Percentiles rank a stretch among this genome's conserved stretches.
These are phyloP conservation scores for Enhydra lutris DNA, from an alignment of 2,113 vertebrate genomes.

Conservation along the genomic window DNA sequence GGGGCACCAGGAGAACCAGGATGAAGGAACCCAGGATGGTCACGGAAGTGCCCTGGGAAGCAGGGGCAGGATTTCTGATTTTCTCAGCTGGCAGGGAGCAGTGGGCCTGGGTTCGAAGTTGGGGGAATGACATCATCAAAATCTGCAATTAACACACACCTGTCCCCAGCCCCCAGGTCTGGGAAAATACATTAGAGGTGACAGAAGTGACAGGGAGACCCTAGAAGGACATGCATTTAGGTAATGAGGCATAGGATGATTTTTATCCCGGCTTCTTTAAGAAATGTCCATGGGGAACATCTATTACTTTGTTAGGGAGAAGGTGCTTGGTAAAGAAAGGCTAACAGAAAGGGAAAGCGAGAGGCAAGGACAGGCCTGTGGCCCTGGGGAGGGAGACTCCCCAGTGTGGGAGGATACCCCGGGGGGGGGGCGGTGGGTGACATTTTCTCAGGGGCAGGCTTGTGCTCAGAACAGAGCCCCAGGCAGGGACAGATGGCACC, in stretches of 20 bases:
- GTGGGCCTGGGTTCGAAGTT: neutral
- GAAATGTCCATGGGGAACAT: neutral
- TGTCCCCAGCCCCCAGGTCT: rapidly evolving
- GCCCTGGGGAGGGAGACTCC: too few relatives aligned
- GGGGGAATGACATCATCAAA: neutral
- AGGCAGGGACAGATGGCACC: neutral
- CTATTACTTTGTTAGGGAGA: neutral
- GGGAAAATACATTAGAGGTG: neutral
- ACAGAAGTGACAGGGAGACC: neutral
- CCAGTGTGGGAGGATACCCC: neutral
- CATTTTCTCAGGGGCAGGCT: neutral
- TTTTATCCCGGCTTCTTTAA: neutral
- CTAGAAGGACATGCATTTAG: neutral
- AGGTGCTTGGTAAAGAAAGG: neutral
- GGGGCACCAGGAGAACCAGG: neutral
- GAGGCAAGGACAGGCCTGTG: rapidly evolving
- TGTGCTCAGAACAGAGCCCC: neutral
- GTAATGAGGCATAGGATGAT: neutral
- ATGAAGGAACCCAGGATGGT: neutral
- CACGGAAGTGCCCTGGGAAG: neutral
- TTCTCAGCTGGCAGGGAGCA: neutral
- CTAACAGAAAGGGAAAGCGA: neutral
- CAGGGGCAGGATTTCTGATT: neutral
- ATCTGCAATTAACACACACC: neutral
- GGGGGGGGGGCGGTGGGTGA: neutral